A percentile compares a stretch with the other conserved stretches of the same genome.
These are phyloP conservation scores for Apodemus agrarius DNA, from an alignment of 2,797 vertebrate genomes.

Conservation along the genomic window DNA sequence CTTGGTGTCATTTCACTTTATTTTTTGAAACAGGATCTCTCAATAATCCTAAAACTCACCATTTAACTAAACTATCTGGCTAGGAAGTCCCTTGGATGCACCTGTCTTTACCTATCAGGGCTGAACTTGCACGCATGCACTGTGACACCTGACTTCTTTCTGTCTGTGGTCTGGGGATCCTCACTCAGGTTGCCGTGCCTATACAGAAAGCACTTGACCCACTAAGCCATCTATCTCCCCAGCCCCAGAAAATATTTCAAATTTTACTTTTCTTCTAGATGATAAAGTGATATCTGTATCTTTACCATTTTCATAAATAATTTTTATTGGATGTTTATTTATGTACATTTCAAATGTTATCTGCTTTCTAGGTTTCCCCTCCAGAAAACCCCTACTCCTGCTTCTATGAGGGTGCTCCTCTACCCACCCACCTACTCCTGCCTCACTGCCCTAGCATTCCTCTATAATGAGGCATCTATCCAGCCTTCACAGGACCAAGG, in stretches of 20 bases:
- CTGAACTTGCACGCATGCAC: background rate
- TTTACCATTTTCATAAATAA: background rate
- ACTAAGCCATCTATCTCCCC: background rate
- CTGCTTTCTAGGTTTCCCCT: no score
- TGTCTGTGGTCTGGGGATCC: background rate
- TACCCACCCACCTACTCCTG: no score
- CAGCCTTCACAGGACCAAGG: no score
- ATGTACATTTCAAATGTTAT: no score
- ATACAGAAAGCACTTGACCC: background rate
- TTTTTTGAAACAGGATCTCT: background rate
- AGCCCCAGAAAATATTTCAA: conserved; percentile 22
- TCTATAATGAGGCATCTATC: no score
- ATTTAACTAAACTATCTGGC: background rate
- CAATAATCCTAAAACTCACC: background rate
- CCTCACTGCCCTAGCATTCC: no score
- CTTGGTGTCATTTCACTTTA: background rate
- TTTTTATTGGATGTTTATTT: no score
- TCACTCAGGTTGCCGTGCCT: background rate
- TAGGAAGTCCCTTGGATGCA: background rate
- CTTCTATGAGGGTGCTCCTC: no score
- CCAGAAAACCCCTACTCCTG: no score
- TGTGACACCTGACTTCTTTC: background rate
- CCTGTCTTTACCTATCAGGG: background rate
- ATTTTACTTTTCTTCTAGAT: conserved; percentile 34
- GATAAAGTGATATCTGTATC: background rate